Evolutionary conservation across 2,113 vertebrate species (phyloP), one percentile per base, ranked within the genome.

Genomic region (Peromyscus polionotus): DNA sequence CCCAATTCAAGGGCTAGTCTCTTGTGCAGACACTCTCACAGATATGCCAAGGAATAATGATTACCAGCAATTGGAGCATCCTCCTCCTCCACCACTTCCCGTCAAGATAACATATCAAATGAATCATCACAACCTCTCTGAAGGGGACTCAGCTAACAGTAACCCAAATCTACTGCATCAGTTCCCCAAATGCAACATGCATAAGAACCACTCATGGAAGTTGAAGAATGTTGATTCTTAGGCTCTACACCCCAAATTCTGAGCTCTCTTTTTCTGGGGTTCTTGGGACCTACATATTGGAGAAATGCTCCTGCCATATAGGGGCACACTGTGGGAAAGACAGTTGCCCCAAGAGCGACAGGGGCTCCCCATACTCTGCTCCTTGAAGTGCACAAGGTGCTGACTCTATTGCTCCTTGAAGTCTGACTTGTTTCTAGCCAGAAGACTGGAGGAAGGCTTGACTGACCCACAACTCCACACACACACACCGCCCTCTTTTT

Each of bases 321-420:
- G 26, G 11, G 57, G 45, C 22, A 72, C 10, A 87, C 11, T 14
- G 48, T 72, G 48, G 22, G 33, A 54, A n/a, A 33, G 48, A 57
- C 0, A 72, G 36, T 57, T 26, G 33, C 13, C 31, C 12, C 63
- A 3, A 8, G 31, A 72, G 33, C 16, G 3, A 13, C 7, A 48
- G 45, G 4, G 33, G 0, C 17, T 24, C 5, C 10, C 0, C 4
- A 0, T 1, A 0, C 36, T 36, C 59, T 61, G 39, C 13, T 57
- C 85, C 88, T 24, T 63, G 68, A 75, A 51, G 48, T 54, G 28
- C 6, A 19, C 7, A 3, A 2, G 4, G 26, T n/a, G 54, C 12
- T 84, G 31, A 4, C n/a, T n/a, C 28, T 31, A 26, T 28, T 45
- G 8, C 2, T 84, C 45, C 26, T 39, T 39, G 13, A 45, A 73